These are phyloP conservation scores for Drosophila aff. DNA, from an alignment of 1,140 invertebrate genomes.

Conservation along the genomic window DNA sequence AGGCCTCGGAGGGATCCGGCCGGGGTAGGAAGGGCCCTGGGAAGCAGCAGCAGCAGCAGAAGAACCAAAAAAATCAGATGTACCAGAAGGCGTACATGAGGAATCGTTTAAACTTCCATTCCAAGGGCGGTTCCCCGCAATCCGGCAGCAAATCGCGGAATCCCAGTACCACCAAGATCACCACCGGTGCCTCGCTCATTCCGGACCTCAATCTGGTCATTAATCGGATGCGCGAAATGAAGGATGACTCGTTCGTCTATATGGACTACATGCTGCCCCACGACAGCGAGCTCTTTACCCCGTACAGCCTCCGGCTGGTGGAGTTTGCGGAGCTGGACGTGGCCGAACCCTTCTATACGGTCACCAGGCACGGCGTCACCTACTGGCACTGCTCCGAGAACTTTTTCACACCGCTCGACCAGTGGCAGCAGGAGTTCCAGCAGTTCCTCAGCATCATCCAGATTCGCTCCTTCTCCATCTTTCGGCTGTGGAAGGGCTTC, in stretches of 20 bases:
- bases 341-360: constrained; percentile 88
- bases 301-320: constrained; percentile 89
- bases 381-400: constrained; percentile 88
- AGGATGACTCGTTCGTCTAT: constrained; percentile 88
- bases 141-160: neutral
- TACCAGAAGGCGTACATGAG: neutral
- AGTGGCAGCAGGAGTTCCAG: constrained; percentile 90
- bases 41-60: neutral
- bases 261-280: constrained; percentile 89
- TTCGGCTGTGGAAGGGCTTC: constrained; percentile 93
- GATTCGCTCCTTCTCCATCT: constrained; percentile 90
- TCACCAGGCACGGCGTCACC: constrained; percentile 89
- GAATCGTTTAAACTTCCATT: constrained; percentile 7
- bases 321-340: constrained; percentile 87
- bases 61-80: neutral
- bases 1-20: neutral
- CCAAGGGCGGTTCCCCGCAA: neutral
- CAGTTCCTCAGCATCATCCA: constrained; percentile 89
- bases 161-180: constrained; percentile 40
- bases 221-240: constrained; percentile 64
- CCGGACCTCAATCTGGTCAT: constrained; percentile 71
- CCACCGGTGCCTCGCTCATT: constrained; percentile 76
- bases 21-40: neutral
- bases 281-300: constrained; percentile 89
- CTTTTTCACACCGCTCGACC: constrained; percentile 88